Evolutionary conservation across 2,113 vertebrate species (phyloP).

Genomic region (Syngnathus typhle): DNA sequence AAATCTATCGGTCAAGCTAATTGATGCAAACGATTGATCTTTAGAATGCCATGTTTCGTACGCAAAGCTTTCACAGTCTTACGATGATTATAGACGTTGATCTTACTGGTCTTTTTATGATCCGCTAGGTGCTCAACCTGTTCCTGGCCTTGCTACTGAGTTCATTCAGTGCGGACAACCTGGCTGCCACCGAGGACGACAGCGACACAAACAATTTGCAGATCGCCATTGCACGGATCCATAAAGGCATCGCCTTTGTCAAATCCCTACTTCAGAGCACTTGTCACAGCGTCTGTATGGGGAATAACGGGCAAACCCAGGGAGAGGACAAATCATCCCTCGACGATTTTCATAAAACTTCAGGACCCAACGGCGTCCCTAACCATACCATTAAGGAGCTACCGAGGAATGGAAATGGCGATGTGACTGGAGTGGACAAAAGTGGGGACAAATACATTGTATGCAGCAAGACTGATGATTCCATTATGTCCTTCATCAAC

Average conservation of each 20-base stretch:
- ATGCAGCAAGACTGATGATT: slow-evolving; percentile 76
- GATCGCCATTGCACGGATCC: slow-evolving; percentile 86
- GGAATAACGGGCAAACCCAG: slow-evolving; percentile 70
- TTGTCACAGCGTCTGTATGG: slow-evolving; percentile 77
- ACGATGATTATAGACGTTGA: too few relatives aligned
- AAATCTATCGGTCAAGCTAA: slow-evolving; percentile 1
- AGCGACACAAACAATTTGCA: slow-evolving; percentile 90
- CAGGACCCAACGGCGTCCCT: slow-evolving; percentile 79
- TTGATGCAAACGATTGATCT: slow-evolving; percentile 2
- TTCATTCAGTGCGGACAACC: slow-evolving; percentile 95
- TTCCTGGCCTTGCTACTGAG: slow-evolving; percentile 95
- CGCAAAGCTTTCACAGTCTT: neutral
- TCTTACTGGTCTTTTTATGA: slow-evolving; percentile 8
- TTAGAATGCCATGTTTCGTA: neutral
- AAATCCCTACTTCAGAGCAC: slow-evolving; percentile 75
- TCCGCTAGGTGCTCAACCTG: slow-evolving; percentile 85
- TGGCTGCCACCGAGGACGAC: slow-evolving; percentile 81
- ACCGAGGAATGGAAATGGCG: slow-evolving; percentile 79
- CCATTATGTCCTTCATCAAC: slow-evolving; percentile 84
- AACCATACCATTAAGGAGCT: slow-evolving; percentile 84
- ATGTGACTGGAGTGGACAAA: slow-evolving; percentile 82
- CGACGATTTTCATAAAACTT: slow-evolving; percentile 76
- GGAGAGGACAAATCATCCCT: slow-evolving; percentile 72
- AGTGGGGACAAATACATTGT: slow-evolving; percentile 81
- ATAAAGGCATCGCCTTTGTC: slow-evolving; percentile 73